Evolutionary conservation across 1,140 invertebrate genomes (phyloP), one percentile per base, ranked within the genome.

Genomic region (Meteorus sp.): DNA sequence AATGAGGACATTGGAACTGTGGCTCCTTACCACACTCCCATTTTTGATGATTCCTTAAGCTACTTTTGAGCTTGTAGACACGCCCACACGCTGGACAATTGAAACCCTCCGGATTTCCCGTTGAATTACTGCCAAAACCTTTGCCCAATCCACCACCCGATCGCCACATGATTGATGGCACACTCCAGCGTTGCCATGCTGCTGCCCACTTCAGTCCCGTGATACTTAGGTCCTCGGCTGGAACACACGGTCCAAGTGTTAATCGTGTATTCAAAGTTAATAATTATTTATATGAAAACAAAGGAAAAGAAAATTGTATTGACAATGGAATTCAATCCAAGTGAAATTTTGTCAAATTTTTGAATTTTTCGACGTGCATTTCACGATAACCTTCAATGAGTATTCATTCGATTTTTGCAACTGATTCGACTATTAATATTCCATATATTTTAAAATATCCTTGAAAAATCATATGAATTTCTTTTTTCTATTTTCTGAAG

Each of bases 21-120:
- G 89, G 89, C 74, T 91, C 89, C 76, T 90, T 91, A 62, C 89
- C 89, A 75, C 90, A 93, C 73, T 93, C 90, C 90, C 90, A 93
- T 74, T 92, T 92, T 78, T 92, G 89, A 72, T 92, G 90, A 72
- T 92, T 93, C 19, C 90, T 82, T 69, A 93, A 80, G 66, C 89
- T 92, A 59, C 89, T 91, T 77, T 92, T 92, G 43, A 92, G 82
- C 73, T 92, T 92, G 78, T 93, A 93, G 44, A 89, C 85, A 39
- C 90, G 83, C 44, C 89, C 90, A 76, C 90, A 93, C 63, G 89
- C 87, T 11, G 87, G 83, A 75, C 88, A 91, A 67, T 88, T 87
- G 75, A 91, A 88, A 59, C 86, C 85, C 15, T 77, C 76, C 3
- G 77, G 73, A 41, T 80, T 76, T 2, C 74, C 67, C 35, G 79